Base-by-base conservation (phyloP, 2,113 vertebrate species). In the Galeopterus variegatus region DNA sequence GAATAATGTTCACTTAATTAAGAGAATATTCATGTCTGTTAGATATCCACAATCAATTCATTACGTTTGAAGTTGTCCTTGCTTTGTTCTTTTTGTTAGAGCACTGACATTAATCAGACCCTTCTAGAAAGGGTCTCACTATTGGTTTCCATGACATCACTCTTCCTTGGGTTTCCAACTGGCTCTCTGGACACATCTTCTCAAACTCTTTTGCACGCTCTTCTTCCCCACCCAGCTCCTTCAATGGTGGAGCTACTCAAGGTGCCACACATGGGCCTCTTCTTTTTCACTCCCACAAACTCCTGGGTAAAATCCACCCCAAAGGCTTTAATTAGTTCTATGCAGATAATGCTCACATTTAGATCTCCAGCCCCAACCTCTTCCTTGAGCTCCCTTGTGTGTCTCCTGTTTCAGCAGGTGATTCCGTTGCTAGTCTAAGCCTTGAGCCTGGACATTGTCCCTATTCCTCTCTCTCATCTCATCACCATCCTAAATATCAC, bases 51-150 rank as follows among this genome's bases (percentile, higher is more conserved):
- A 60, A 81, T 70, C 41, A 65, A 19, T 95, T 33, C 75, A 50
- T 83, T 72, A 23, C 17, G 5, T 64, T 52, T 58, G 45, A 79
- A 88, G n/a, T 67, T 73, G 26, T 45, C 72, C 69, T 88, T 85
- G 65, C 48, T 92, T 62, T 36, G 33, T 45, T 81, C 24, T 64
- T 90, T 87, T 60, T 50, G 21, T 82, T 64, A 54, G 33, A 64
- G 58, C 12, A 3, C 45, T 41, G 52, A 72, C 6, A 36, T 58
- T 92, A 6, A 0, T 77, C 36, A 62, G 58, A 62, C 12, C 41
- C 33, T 88, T 96, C 54, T 52, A 31, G 48, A 86, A 90, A 84
- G 70, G 36, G 28, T 97, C 26, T 77, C 28, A 12, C 69, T 15
- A 4, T 65, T 65, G 41, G 17, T 76, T 80, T 96, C 45, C 7